Conservation (phyloP, 1,140 invertebrate genomes). For the Trigoniulus corallinus region DNA sequence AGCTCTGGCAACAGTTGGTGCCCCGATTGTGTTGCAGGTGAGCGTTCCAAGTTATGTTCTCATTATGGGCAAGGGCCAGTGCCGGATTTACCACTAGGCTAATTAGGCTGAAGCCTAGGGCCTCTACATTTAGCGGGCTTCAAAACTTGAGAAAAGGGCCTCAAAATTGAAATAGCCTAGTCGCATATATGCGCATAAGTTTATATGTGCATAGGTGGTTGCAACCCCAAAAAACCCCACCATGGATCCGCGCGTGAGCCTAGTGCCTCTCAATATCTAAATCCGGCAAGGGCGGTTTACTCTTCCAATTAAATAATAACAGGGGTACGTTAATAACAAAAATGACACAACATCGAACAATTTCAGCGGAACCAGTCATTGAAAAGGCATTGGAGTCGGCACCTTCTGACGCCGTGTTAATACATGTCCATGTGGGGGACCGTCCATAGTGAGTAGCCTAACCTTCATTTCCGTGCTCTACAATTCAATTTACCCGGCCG, state of each 20-base stretch:
- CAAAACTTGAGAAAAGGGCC: too few species aligned
- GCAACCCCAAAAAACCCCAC: neutral
- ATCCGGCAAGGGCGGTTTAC: too few species aligned
- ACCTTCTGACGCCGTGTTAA: conserved; percentile 18
- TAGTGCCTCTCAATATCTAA: too few species aligned
- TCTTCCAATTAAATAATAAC: neutral
- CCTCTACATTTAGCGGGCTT: too few species aligned
- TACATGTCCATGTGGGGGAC: conserved; percentile 20
- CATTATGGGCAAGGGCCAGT: too few species aligned
- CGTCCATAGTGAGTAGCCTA: conserved; percentile 17
- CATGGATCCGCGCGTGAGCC: too few species aligned
- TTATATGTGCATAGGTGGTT: neutral
- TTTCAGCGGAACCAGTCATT: conserved; percentile 21
- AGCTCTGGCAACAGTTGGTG: conserved; percentile 20
- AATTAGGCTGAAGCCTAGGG: too few species aligned
- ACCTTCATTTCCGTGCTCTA: neutral
- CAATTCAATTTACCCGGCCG: too few species aligned
- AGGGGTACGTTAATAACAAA: neutral
- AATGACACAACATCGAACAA: too few species aligned
- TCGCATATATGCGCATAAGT: neutral
- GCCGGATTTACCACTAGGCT: too few species aligned
- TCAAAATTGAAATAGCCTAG: too few species aligned
- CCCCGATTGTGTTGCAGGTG: conserved; percentile 22
- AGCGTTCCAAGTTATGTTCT: neutral
- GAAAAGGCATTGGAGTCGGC: conserved; percentile 13